Evolutionary conservation across 2,888 invertebrate species (phyloP), one percentile per base, ranked within the genome.

Genomic region (Tetrapedia diversipes): DNA sequence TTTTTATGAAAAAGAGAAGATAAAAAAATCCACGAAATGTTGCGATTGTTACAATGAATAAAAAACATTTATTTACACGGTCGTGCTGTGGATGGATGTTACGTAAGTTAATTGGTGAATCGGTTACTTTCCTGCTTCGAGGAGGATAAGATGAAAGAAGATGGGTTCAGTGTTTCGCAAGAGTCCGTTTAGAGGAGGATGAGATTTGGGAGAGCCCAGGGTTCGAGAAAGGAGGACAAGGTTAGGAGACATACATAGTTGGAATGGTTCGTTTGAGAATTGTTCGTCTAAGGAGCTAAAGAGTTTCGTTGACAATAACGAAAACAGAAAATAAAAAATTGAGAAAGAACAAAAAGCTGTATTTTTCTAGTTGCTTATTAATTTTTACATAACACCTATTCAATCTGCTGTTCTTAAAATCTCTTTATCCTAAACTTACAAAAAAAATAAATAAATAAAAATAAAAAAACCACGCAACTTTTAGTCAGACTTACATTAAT

Each of bases 141-240:
- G 29, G 1, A 6, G 27, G n/a, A 22, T 4, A n/a, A 32, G 32
- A 22, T 8, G 32, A 32, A 10, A 7, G 39, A 39, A 6, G 63
- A 51, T 16, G 22, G 43, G 7, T 22, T 19, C 19, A 29, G 14
- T 22, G 22, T 64, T 64, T 64, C 41, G 63, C 51, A 64, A 64
- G 63, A 63, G 27, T 63, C 39, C 37, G 63, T 63, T 63, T 51
- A 19, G 19, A 63, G 34, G 4, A 63, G 63, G 51, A 51, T 29
- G 39, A 29, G 39, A 27, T 64, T 64, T 16, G 39, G 27, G 14
- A 24, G 34, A 24, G 54, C 32, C n/a, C 22, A 63, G 37, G 63
- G 27, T 49, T 22, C 8, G 4, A 27, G 63, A 63, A 63, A 63
- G 49, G 63, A 19, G 63, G 63, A 37, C 63, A 63, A 37, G 63